Evolutionary conservation across 2,113 vertebrate genomes (phyloP).

Genomic region (Glaucomys volans): DNA sequence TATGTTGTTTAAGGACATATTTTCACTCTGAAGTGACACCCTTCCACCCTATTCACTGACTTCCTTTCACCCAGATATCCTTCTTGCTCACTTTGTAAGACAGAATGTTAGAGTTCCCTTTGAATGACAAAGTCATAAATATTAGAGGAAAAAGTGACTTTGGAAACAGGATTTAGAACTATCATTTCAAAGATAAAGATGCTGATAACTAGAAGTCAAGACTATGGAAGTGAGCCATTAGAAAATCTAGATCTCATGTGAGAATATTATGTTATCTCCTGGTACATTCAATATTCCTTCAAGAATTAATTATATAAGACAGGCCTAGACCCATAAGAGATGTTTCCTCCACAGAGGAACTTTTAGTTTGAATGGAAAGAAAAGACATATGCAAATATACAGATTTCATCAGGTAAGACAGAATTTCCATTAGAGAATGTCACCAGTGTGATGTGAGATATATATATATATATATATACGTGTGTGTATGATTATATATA

Average conservation of each 20-base stretch:
- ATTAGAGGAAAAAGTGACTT: neutral
- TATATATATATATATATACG: too few species aligned
- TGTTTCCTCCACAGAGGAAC: neutral
- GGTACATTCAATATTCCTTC: neutral
- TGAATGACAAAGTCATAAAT: neutral
- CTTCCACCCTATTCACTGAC: neutral
- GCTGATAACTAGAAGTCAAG: neutral
- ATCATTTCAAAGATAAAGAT: neutral
- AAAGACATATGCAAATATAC: neutral
- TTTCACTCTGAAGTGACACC: conserved; percentile 13
- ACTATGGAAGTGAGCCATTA: neutral
- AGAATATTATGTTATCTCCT: neutral
- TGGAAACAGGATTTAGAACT: neutral
- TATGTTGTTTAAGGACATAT: neutral
- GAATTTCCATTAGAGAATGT: neutral
- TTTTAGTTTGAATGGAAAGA: neutral
- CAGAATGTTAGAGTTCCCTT: neutral
- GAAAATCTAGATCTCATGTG: neutral
- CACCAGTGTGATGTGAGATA: too few species aligned
- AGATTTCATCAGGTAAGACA: neutral
- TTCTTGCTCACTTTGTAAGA: neutral
- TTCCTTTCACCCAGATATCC: neutral
- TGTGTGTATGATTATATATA: too few species aligned
- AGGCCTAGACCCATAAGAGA: neutral
- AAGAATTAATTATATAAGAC: neutral